Evolutionary conservation across 37 sponge, comb jelly and placozoan genomes (phyloP).

Genomic region (Aphrocallistes beatrix): DNA sequence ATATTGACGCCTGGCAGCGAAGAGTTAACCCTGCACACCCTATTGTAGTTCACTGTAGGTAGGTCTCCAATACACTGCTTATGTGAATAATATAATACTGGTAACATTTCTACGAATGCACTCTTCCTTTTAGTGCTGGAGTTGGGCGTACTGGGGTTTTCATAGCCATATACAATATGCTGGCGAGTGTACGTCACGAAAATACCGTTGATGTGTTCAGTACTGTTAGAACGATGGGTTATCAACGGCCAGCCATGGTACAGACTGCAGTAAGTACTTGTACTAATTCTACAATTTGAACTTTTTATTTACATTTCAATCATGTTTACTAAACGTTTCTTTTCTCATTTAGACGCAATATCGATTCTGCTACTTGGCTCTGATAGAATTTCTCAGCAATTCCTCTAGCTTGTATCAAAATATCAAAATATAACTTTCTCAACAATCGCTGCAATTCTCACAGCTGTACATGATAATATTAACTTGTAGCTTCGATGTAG

Average conservation of each 20-base stretch:
- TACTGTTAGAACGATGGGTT: conserved; percentile 73
- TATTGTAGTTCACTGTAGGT: not conserved
- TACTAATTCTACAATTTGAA: not conserved
- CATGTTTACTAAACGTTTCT: not conserved
- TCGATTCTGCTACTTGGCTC: conserved; percentile 5
- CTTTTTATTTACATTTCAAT: not conserved
- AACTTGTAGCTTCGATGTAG: not conserved
- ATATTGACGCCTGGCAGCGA: conserved; percentile 65
- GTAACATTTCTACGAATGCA: not conserved
- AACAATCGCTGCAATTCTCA: not conserved
- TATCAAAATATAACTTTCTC: not conserved
- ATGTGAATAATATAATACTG: too few relatives aligned
- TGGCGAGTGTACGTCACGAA: conserved; percentile 66
- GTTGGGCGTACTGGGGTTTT: conserved; percentile 86
- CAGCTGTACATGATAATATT: not conserved
- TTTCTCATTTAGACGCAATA: not conserved
- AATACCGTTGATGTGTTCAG: conserved; percentile 81
- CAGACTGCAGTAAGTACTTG: conserved; percentile 67
- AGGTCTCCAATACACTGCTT: too few relatives aligned
- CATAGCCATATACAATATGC: conserved; percentile 54
- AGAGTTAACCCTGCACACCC: not conserved
- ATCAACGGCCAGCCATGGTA: conserved; percentile 92
- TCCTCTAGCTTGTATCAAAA: not conserved
- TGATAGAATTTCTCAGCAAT: not conserved
- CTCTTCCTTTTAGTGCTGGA: conserved; percentile 54